Evolutionary conservation across 2,888 invertebrate species (phyloP).

Genomic region (Seira ritae): DNA sequence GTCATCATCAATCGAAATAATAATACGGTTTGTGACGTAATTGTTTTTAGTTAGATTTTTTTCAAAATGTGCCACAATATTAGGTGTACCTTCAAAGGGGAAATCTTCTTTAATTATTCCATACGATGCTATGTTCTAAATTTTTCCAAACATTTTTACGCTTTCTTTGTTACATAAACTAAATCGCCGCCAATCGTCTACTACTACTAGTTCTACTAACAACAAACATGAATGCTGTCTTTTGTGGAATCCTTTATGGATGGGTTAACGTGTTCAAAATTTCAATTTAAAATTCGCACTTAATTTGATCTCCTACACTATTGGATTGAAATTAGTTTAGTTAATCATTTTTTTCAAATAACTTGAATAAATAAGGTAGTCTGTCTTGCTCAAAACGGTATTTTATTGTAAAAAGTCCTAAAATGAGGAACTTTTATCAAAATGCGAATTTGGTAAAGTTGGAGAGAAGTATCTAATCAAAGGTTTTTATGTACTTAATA

Average conservation of each 20-base stretch:
- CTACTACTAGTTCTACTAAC: neutral
- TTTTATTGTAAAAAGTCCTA: neutral
- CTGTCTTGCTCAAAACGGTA: slow-evolving; percentile 51
- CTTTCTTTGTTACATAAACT: neutral
- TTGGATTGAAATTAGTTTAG: slow-evolving; percentile 37
- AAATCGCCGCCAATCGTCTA: neutral
- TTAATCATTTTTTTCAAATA: slow-evolving; percentile 2
- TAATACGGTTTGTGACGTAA: no score
- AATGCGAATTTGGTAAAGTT: neutral
- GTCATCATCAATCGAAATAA: no score
- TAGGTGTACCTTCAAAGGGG: neutral
- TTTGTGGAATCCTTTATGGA: slow-evolving; percentile 23
- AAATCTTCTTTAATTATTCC: neutral
- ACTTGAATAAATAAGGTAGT: slow-evolving; percentile 15
- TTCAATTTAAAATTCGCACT: slow-evolving; percentile 8
- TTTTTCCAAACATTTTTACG: neutral
- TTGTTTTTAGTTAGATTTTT: no score
- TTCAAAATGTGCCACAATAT: neutral
- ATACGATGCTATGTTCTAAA: no score
- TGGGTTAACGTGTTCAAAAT: slow-evolving; percentile 60
- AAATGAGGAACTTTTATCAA: no score
- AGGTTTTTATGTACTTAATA: neutral
- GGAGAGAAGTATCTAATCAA: neutral
- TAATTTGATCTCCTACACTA: slow-evolving; percentile 53
- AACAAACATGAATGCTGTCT: neutral